Evolutionary conservation across 2,797 vertebrate genomes (phyloP).

Genomic region (Cossypha niveicapilla): DNA sequence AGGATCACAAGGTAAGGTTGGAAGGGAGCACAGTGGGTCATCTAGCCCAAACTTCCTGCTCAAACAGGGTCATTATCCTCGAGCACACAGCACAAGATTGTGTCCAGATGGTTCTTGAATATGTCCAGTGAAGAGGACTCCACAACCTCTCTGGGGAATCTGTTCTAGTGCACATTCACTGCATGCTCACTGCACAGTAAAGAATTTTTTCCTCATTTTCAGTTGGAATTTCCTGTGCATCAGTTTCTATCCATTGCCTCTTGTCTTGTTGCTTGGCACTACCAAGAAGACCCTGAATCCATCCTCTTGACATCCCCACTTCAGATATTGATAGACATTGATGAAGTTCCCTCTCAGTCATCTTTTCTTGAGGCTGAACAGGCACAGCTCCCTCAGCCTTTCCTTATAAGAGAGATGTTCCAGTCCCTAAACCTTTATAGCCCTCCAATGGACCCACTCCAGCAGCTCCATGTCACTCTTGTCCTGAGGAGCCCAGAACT

Average conservation of each 20-base stretch:
- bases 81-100: neutral
- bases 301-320: neutral
- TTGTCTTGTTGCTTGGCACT: neutral
- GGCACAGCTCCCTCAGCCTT: neutral
- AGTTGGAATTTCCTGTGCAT: neutral
- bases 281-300: neutral
- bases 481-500: neutral
- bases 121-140: neutral
- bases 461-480: neutral
- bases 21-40: neutral
- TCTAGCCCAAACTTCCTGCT: neutral
- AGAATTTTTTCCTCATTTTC: neutral
- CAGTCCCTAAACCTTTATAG: neutral
- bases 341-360: neutral
- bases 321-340: neutral
- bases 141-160: neutral
- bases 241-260: neutral
- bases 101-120: neutral
- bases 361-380: neutral
- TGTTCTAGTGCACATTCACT: neutral
- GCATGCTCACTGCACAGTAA: neutral
- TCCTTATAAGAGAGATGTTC: neutral
- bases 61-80: neutral
- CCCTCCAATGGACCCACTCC: neutral
- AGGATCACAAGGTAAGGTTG: neutral